Percentiles rank a stretch among this genome's conserved stretches.
phyloP scores from a whole-genome alignment of 2,888 invertebrate species.

The Listrodromus nycthemerus region DNA sequence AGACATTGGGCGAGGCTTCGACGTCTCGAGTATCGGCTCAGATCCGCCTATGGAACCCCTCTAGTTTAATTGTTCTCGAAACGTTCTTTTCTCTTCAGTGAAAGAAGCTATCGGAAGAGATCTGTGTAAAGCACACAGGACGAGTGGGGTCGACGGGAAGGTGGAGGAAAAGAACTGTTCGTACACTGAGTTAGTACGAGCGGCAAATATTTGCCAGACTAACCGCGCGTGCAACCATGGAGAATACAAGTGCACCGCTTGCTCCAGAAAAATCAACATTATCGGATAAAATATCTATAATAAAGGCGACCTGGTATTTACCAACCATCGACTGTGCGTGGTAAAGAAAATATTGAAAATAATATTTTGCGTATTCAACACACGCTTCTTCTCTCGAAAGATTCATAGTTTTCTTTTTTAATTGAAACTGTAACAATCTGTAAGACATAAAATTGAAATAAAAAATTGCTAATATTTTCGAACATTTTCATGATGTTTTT shows the following conservation, averaged over 20 bases:
- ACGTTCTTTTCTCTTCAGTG: conserved; percentile 33
- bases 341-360: no score
- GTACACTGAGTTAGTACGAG: conserved; percentile 30
- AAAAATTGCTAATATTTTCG: neutral
- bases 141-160: neutral
- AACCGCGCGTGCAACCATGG: conserved; percentile 23
- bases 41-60: conserved; percentile 41
- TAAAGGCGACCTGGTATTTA: neutral
- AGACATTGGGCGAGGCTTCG: conserved; percentile 45
- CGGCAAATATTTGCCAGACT: conserved; percentile 51
- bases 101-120: conserved; percentile 13
- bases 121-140: neutral
- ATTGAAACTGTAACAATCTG: no score
- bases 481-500: neutral
- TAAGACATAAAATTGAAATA: neutral
- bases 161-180: neutral
- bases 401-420: neutral
- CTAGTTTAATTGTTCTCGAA: conserved; percentile 48
- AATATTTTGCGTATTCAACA: no score
- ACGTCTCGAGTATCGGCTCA: conserved; percentile 49
- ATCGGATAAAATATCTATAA: conserved; percentile 19
- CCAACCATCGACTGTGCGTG: neutral
- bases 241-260: neutral
- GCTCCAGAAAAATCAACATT: neutral
- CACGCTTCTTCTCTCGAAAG: no score